phyloP scores from a whole-genome alignment of 2,113 vertebrate species.

The Xiphophorus couchianus region DNA sequence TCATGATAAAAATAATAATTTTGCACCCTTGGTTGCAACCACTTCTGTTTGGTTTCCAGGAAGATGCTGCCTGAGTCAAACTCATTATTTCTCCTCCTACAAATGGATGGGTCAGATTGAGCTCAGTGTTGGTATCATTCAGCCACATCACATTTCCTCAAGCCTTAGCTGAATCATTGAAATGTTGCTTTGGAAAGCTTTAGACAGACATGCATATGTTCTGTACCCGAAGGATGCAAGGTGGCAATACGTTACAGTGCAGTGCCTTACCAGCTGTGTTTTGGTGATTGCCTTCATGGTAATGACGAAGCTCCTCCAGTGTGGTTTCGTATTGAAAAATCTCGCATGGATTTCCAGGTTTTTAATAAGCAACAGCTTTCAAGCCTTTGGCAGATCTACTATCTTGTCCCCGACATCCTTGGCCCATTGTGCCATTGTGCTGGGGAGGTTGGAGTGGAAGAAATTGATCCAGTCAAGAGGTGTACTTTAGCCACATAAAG shows the following conservation, averaged over 20 bases:
- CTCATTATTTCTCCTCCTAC: not conserved
- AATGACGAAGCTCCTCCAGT: not conserved
- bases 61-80: not conserved
- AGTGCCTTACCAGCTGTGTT: not conserved
- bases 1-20: not conserved
- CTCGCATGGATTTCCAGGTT: not conserved
- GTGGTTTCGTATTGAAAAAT: not conserved
- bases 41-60: too few species aligned
- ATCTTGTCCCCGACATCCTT: not conserved
- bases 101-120: not conserved
- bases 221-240: not conserved
- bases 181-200: not conserved
- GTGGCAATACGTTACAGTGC: too few species aligned
- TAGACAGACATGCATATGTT: not conserved
- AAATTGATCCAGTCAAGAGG: not conserved
- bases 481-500: not conserved
- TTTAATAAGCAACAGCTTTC: not conserved
- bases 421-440: not conserved
- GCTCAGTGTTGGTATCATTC: not conserved
- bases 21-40: not conserved
- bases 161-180: not conserved
- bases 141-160: not conserved
- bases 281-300: not conserved
- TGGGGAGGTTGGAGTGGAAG: not conserved
- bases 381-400: not conserved